Conservation (phyloP, 2,797 vertebrate species). For the Lycodopsis pacificus region DNA sequence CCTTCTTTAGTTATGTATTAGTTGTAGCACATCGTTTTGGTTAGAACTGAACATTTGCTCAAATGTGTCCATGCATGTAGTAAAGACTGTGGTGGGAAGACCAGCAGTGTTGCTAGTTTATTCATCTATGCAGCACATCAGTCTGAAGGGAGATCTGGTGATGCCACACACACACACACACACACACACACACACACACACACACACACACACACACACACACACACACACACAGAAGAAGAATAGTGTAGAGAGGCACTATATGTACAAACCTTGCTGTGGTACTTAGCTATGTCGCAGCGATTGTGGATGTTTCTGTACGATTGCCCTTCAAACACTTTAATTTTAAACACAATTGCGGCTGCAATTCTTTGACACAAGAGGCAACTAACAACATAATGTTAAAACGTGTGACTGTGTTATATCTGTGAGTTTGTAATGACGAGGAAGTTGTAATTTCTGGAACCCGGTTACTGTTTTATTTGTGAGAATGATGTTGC, state of each 20-base stretch:
- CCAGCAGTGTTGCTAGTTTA: neutral
- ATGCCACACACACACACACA: neutral
- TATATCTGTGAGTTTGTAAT: neutral
- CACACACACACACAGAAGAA: too few species aligned
- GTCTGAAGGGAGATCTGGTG: conserved; percentile 45
- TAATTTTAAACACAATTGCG: neutral
- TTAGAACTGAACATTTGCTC: neutral
- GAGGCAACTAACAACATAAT: neutral
- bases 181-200: too few species aligned
- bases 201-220: too few species aligned
- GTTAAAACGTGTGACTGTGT: neutral
- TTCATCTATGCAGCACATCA: conserved; percentile 59
- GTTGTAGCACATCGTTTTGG: neutral
- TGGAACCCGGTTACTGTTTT: neutral
- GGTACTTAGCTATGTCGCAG: neutral
- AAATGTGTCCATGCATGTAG: neutral
- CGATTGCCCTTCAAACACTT: neutral
- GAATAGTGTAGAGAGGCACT: neutral
- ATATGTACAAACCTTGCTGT: neutral
- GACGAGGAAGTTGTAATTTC: too few species aligned
- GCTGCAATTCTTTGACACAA: neutral
- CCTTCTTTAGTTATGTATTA: conserved; percentile 14
- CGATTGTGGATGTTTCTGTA: neutral
- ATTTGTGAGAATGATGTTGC: neutral
- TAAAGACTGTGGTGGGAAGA: neutral